Base-by-base conservation (phyloP, 2,888 invertebrate genomes). In the Mimumesa dahlbomi region DNA sequence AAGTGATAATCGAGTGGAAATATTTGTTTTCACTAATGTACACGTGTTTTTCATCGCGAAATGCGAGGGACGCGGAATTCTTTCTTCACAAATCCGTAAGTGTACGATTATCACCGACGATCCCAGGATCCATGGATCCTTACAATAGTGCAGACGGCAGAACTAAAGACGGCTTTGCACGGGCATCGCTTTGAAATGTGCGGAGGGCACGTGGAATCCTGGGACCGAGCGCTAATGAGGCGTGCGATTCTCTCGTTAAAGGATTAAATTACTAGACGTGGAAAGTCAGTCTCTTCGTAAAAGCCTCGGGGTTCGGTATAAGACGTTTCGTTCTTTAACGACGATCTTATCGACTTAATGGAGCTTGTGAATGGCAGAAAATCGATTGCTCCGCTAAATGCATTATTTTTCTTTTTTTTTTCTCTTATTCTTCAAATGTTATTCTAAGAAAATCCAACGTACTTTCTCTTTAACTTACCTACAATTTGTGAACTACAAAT, bases 221-320 rank as follows among this genome's bases (percentile, higher is more conserved):
- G 53, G 43, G 31, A 42, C 40, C 36, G 49, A 63, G 46, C 75
- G 76, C 67, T 84, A 84, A 85, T 84, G 82, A 81, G 79, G 75
- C 82, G 74, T 79, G 77, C 78, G 77, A 80, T 83, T 81, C 79
- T 75, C 82, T 82, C 81, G 77, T 85, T 84, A 82, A 81, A 76
- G 77, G 80, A 83, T 85, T 79, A 84, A 84, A 82, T 83, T 82
- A 82, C 77, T 74, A 66, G 69, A 65, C 58, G 61, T 48, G 59
- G 67, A 57, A 72, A 70, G 57, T 53, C 57, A 13, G 34, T 11
- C 36, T 71, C 74, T 74, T 56, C 59, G 75, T 40, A 46, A 73
- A 73, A 64, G 59, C 52, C 38, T 31, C 46, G 42, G 56, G 70
- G 62, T 54, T 50, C 46, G 56, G 58, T 63, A 49, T 54, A 59